Evolutionary conservation across 2,797 vertebrate species (phyloP).

Genomic region (Sebastolobus altivelis): DNA sequence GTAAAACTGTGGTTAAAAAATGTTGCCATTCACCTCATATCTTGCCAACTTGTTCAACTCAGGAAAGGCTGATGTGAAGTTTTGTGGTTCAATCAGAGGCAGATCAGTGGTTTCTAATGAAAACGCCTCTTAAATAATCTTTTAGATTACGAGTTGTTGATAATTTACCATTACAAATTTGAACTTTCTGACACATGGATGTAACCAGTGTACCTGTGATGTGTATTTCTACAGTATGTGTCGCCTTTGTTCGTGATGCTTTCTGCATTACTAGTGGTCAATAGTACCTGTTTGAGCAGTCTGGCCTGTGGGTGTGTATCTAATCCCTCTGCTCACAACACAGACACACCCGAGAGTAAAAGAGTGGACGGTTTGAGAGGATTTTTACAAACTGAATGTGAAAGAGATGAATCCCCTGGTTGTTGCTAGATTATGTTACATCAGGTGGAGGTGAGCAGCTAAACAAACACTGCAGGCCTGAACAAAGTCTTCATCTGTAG

Average conservation of each 20-base stretch:
- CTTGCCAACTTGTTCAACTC: not conserved
- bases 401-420: slow-evolving; percentile 7
- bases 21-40: not conserved
- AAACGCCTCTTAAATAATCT: slow-evolving; percentile 8
- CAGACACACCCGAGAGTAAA: not conserved
- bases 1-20: not conserved
- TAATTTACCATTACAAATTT: not conserved
- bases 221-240: not conserved
- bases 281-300: slow-evolving; percentile 4
- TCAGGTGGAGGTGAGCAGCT: slow-evolving; percentile 28
- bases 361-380: not conserved
- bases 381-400: slow-evolving; percentile 4
- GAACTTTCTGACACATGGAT: not conserved
- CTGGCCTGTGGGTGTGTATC: not conserved
- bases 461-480: slow-evolving; percentile 32
- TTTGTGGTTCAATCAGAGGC: slow-evolving; percentile 6
- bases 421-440: slow-evolving; percentile 9
- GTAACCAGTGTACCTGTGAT: not conserved
- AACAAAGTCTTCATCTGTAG: slow-evolving; percentile 8
- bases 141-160: not conserved
- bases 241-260: not conserved
- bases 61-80: not conserved
- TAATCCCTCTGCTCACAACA: not conserved
- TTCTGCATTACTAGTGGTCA: not conserved
- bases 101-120: slow-evolving; percentile 5